Evolutionary conservation across 2,113 vertebrate species (phyloP), one percentile per base, ranked within the genome.

Genomic region (Monopterus albus): DNA sequence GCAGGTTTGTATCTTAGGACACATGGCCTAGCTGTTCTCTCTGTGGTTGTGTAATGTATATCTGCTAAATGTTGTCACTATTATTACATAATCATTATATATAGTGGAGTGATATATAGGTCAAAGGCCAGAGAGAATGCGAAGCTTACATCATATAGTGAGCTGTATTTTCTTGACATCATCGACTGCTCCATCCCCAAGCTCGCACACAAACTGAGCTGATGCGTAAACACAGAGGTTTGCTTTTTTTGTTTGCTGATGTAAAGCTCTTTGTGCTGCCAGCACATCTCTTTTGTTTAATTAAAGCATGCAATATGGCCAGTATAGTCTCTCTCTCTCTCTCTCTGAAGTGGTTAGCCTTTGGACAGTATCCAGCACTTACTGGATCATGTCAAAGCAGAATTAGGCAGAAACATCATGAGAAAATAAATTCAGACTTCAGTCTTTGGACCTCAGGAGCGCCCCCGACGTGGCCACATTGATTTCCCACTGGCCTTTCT

Each of bases 41-140:
- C 5, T 3, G 26, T 53, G 31, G 36, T 90, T 88, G 50, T 60
- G 31, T 72, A 79, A 81, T 62, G 68, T 72, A 50, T 78, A 82
- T 84, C 68, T 55, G 67, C 63, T 88, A 75, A 87, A 87, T 79
- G 62, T 75, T 82, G 60, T 83, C 38, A 21, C 88, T 70, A 78
- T 78, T 67, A 77, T 89, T 89, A 81, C 71, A 73, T 81, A 89
- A 87, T 71, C 62, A 59, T 58, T 58, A 45, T 61, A 59, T 86
- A 80, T 76, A 76, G 57, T 64, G 28, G 59, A 46, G 40, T 56
- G 28, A 84, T 59, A 72, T 74, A 57, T 78, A 53, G 79, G 83
- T 80, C 76, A 86, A 51, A 78, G 72, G 42, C 67, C 38, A 4
- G 3, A 35, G 59, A 62, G 64, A 60, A 65, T 60, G 14, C 5